Conservation (phyloP, 2,113 vertebrate species). For the Thalassoma bifasciatum region DNA sequence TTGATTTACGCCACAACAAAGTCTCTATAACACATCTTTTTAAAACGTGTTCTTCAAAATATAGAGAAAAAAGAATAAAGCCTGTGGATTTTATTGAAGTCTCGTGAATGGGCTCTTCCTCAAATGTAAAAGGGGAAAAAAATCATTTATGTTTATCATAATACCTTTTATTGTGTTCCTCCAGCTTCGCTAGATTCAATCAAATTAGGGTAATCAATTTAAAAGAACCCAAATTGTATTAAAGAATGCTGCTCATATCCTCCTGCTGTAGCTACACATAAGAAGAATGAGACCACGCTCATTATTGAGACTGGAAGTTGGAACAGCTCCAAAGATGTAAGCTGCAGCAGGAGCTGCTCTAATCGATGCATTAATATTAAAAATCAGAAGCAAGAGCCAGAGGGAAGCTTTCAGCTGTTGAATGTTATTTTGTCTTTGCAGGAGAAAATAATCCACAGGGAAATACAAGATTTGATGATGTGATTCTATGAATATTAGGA, state of each 20-base stretch:
- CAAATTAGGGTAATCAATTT: slow-evolving; percentile 6
- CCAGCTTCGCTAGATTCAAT: not conserved
- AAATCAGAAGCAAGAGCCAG: slow-evolving; percentile 61
- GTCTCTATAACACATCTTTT: too few relatives aligned
- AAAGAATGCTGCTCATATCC: slow-evolving; percentile 50
- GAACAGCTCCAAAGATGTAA: slow-evolving; percentile 58
- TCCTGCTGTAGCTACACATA: slow-evolving; percentile 35
- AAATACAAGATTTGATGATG: slow-evolving; percentile 32
- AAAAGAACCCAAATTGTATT: slow-evolving; percentile 32
- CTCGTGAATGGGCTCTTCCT: too few relatives aligned
- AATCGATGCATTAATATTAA: slow-evolving; percentile 74
- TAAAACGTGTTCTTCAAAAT: too few relatives aligned
- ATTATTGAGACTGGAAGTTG: slow-evolving; percentile 57
- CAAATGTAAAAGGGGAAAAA: too few relatives aligned
- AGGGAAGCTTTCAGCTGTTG: slow-evolving; percentile 40
- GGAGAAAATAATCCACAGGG: slow-evolving; percentile 34
- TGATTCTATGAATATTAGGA: slow-evolving; percentile 16
- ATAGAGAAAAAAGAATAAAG: too few relatives aligned
- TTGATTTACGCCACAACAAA: too few relatives aligned
- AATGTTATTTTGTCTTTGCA: slow-evolving; percentile 43
- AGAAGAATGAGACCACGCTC: slow-evolving; percentile 55
- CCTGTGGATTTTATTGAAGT: too few relatives aligned
- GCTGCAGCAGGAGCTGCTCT: slow-evolving; percentile 48
- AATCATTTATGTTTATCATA: too few relatives aligned
- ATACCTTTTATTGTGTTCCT: too few relatives aligned